A percentile compares a stretch with the other conserved stretches of the same genome.
These are phyloP conservation scores for Mareca strepera DNA, from an alignment of 2,797 vertebrate species.

Conservation along the genomic window DNA sequence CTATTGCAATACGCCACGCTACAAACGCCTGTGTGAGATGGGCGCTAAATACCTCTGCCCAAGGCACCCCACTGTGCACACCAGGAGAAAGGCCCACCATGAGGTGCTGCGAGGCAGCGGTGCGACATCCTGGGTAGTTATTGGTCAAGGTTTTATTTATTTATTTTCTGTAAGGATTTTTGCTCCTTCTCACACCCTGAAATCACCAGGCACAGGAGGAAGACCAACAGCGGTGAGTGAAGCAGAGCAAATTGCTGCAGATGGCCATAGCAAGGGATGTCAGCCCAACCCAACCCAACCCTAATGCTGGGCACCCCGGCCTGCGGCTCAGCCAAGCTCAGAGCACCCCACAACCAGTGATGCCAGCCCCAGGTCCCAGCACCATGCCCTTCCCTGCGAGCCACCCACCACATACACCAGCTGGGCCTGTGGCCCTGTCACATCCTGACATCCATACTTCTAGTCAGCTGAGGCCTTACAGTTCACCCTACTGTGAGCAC, in stretches of 20 bases:
- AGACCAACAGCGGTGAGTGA: not conserved
- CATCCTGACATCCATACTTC: not conserved
- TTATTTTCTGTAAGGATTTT: not conserved
- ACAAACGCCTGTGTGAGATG: not conserved
- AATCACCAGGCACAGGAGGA: not conserved
- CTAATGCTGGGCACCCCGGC: accelerated
- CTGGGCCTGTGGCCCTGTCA: too few species aligned
- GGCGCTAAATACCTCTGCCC: not conserved
- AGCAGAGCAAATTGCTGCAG: not conserved
- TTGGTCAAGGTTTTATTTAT: too few species aligned
- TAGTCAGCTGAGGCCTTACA: not conserved
- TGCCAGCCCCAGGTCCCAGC: not conserved
- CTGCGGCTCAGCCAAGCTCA: accelerated
- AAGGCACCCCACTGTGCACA: too few species aligned
- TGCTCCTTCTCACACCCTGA: not conserved
- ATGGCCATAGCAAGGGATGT: not conserved
- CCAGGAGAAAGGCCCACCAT: too few species aligned
- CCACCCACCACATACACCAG: not conserved
- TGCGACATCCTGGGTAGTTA: too few species aligned
- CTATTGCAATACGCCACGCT: too few species aligned
- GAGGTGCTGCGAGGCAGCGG: too few species aligned
- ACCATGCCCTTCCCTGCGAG: accelerated
- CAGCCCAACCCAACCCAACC: too few species aligned
- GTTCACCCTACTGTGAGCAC: not conserved
- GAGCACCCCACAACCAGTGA: accelerated